Conservation (phyloP, 2,888 invertebrate species). For the Cantharis rufa region DNA sequence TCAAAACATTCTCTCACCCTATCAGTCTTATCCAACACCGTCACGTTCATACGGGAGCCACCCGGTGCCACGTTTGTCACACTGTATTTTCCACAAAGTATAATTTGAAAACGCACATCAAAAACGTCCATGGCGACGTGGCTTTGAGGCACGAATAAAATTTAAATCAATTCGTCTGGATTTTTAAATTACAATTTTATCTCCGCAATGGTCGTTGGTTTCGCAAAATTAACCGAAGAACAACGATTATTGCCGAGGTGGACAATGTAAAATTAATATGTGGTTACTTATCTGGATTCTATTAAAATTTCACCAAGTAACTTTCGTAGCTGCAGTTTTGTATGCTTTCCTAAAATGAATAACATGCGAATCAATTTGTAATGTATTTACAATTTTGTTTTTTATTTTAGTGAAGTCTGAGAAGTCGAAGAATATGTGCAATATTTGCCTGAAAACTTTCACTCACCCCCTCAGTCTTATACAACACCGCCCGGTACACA, state of each 20-base stretch:
- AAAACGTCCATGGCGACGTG: conserved; percentile 31
- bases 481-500: background rate
- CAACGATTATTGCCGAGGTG: background rate
- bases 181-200: background rate
- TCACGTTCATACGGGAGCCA: conserved; percentile 58
- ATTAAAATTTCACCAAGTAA: background rate
- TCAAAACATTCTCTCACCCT: conserved; percentile 55
- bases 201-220: background rate
- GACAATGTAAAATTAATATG: too few species aligned
- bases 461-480: background rate
- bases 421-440: background rate
- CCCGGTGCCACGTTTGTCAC: conserved; percentile 57
- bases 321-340: background rate
- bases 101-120: conserved; percentile 42
- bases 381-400: background rate
- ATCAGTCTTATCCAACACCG: conserved; percentile 59
- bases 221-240: background rate
- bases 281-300: background rate
- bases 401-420: background rate
- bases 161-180: background rate
- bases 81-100: conserved; percentile 56
- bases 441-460: background rate
- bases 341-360: background rate
- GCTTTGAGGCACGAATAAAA: background rate
- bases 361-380: background rate